These are phyloP conservation scores for Alauda arvensis DNA, from an alignment of 2,797 vertebrate genomes.

Conservation along the genomic window DNA sequence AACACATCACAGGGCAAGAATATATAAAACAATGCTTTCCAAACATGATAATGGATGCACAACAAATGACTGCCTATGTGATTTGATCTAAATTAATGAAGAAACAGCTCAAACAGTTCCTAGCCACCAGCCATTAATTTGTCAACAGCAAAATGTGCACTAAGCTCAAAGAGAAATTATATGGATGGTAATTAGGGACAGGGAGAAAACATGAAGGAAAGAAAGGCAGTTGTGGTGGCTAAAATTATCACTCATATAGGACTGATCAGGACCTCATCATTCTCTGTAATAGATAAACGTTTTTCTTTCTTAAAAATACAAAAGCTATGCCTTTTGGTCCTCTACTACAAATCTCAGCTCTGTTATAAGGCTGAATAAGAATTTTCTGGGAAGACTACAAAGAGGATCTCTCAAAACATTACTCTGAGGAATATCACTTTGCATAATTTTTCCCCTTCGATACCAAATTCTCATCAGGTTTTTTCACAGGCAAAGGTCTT, in stretches of 20 bases:
- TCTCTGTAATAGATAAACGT: not conserved
- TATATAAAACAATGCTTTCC: not conserved
- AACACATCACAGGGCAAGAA: not conserved
- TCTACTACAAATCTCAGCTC: not conserved
- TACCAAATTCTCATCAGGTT: not conserved
- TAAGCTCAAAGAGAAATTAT: not conserved
- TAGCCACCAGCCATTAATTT: not conserved
- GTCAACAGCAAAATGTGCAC: not conserved
- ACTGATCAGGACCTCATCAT: not conserved
- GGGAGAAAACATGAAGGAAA: not conserved
- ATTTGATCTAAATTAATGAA: constrained; percentile 7
- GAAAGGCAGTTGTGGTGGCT: not conserved
- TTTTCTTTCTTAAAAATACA: not conserved
- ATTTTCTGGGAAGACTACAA: not conserved
- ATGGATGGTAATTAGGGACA: not conserved
- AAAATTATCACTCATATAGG: not conserved
- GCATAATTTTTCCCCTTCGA: not conserved
- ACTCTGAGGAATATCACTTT: not conserved
- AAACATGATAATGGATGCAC: not conserved
- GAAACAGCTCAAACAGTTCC: not conserved
- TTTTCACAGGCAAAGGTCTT: not conserved
- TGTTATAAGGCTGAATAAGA: not conserved
- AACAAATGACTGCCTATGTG: not conserved
- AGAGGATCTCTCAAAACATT: not conserved
- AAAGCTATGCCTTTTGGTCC: not conserved